Evolutionary conservation across 23 tunicate genomes (phyloP), one percentile per base, ranked within the genome.

Genomic region (Trididemnum nubilum): DNA sequence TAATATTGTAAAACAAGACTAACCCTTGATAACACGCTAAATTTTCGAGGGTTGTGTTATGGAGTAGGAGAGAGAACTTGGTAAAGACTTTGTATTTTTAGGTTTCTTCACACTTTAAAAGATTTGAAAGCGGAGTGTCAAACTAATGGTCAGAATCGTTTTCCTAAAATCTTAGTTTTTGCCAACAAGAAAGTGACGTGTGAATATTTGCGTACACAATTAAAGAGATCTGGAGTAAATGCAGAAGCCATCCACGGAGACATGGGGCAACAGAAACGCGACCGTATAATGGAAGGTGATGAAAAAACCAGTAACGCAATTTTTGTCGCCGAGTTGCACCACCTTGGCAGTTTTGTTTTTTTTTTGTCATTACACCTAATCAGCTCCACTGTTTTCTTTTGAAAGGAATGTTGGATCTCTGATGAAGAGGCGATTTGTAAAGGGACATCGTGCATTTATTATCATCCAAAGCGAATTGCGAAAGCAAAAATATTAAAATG

Each of bases 161-260:
- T 24, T 29, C 78, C 83, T 12, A 96, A 90, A 51, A 83, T 83
- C 0, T 51, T 96, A 35, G 86, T 96, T 24, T 96, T 96, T 37
- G 66, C 72, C 73, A 81, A 87, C 61, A 86, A 75, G 19, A 96
- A 92, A 51, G 57, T 38, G 2, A 78, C 79, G 4, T 92, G 97
- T 59, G 89, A 86, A 34, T 60, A 30, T 32, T 2, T 96, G 52
- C 32, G 64, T 0, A 30, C 37, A 15, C 21, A 9, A 29, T 44
- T 96, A 50, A 66, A 74, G 24, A 65, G 73, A 61, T 40, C 32
- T 15, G 89, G 92, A 28, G 58, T 89, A 28, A 63, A 44, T 7
- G 73, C 83, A 2, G 60, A 35, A 2, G 71, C 92, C 21, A 73
- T 92, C 66, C 99, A 96, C 63, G 99, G 99, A 1, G 94, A 81